A percentile compares a stretch with the other conserved stretches of the same genome.
Conservation (phyloP, 2,888 invertebrate genomes). For the Melanotus villosus region DNA sequence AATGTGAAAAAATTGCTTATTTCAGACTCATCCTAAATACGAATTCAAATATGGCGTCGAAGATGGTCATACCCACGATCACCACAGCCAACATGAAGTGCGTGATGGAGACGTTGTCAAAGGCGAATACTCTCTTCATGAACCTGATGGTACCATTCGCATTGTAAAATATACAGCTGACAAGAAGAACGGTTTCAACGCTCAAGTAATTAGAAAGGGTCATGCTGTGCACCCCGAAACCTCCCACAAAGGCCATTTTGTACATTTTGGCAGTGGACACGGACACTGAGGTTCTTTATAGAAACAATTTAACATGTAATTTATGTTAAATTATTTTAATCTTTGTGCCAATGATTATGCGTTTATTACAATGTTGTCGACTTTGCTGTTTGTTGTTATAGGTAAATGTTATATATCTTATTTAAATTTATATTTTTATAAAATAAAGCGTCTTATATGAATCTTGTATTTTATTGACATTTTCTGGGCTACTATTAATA, state of each 20-base stretch:
- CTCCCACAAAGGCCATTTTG: constrained; percentile 32
- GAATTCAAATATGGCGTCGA: constrained; percentile 73
- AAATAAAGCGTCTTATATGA: too few species aligned
- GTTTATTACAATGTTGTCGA: too few species aligned
- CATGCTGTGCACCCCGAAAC: constrained; percentile 52
- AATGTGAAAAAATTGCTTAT: neutral
- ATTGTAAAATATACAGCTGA: constrained; percentile 71
- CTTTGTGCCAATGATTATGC: too few species aligned
- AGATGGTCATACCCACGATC: constrained; percentile 73
- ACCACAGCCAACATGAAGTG: constrained; percentile 72
- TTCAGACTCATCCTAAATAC: constrained; percentile 76
- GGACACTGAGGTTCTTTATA: neutral
- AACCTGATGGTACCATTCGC: constrained; percentile 70
- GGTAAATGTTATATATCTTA: too few species aligned
- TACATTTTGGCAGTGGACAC: neutral
- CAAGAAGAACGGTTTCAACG: constrained; percentile 68
- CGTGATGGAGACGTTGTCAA: constrained; percentile 70
- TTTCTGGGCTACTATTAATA: too few species aligned
- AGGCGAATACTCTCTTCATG: constrained; percentile 69
- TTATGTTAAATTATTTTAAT: neutral
- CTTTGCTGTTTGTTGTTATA: too few species aligned
- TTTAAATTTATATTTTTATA: too few species aligned
- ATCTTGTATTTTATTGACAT: too few species aligned
- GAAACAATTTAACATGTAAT: neutral
- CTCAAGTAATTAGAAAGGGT: constrained; percentile 46